A percentile compares a stretch with the other conserved stretches of the same genome.
Evolutionary conservation across 2,113 vertebrate genomes (phyloP).

Genomic region (Ornithorhynchus anatinus): DNA sequence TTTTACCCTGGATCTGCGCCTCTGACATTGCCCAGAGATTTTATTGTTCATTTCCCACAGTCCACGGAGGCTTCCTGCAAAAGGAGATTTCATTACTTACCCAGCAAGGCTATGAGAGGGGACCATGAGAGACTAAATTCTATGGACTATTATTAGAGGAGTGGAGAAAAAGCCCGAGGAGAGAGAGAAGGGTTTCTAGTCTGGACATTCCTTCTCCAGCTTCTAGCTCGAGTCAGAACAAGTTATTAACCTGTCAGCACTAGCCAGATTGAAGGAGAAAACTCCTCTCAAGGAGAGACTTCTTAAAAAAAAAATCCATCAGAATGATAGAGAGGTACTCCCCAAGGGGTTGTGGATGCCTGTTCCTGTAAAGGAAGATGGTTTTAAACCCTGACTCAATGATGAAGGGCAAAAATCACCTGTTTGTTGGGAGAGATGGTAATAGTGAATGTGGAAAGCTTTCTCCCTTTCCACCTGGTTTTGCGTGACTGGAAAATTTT

Average conservation of each 20-base stretch:
- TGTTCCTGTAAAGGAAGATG: neutral
- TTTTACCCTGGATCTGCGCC: too few relatives aligned
- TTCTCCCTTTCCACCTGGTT: neutral
- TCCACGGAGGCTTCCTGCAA: too few relatives aligned
- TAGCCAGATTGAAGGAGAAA: slow-evolving; percentile 20
- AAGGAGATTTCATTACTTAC: too few relatives aligned
- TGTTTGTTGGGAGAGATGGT: too few relatives aligned
- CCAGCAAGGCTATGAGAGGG: too few relatives aligned
- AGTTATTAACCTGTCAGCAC: slow-evolving; percentile 39
- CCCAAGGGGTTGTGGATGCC: neutral
- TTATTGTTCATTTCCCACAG: too few relatives aligned
- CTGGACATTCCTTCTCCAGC: neutral
- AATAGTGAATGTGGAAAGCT: neutral
- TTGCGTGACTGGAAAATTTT: slow-evolving; percentile 14
- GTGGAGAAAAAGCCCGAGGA: neutral
- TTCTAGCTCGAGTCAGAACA: neutral
- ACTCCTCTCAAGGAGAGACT: slow-evolving; percentile 12
- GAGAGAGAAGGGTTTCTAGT: neutral
- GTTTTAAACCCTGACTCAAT: neutral
- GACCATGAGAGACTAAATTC: neutral
- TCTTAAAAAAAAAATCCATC: slow-evolving; percentile 35
- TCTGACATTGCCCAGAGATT: too few relatives aligned
- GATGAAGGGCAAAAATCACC: neutral
- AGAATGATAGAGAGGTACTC: neutral
- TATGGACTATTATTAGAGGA: neutral